Base-by-base conservation (phyloP, 2,888 invertebrate species). In the Drosophila mercatorum region DNA sequence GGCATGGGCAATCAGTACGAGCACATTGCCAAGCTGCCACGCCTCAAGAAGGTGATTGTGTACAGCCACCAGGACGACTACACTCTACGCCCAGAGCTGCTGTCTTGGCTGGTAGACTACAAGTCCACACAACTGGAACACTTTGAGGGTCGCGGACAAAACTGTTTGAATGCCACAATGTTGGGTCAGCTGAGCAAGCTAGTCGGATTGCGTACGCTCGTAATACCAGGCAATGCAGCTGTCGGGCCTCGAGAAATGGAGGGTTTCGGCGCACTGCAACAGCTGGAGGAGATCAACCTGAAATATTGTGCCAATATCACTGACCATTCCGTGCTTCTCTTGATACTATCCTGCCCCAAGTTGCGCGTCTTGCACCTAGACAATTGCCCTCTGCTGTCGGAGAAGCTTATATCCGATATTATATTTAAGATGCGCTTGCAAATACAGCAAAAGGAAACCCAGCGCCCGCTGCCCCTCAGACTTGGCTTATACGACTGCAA, bases 1-100 rank as follows among this genome's bases (percentile, higher is more conserved):
- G 3, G 17, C 17, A 10, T 12, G 0, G 8, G 2, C 12, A 14
- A 17, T 17, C 49, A 34, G 0, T 75, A 74, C 31, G 73, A 80
- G 38, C 12, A 61, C 7, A 46, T 84, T 26, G 84, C 81, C n/a
- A 56, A 55, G 47, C 22, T 84, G 6, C 87, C 83, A 12, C 58
- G 26, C 2, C 62, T 84, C 2, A 87, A 74, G 59, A 53, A 67
- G 3, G 47, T 84, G 4, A 22, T 36, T 46, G 28, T 79, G 11
- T 12, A 59, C 12, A 8, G 26, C 40, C 7, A 64, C 31, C 34
- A 10, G 5, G 40, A 22, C 5, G 14, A 17, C 6, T 11, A 5
- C 1, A 3, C 26, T 1, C 3, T 73, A 7, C 60, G 70, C 8
- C 2, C 5, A 0, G 47, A 72, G 17, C 51, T 86, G 6, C 36